A percentile compares a stretch with the other conserved stretches of the same genome.
Evolutionary conservation across 1,140 invertebrate genomes (phyloP).

Genomic region (Campodea augens): DNA sequence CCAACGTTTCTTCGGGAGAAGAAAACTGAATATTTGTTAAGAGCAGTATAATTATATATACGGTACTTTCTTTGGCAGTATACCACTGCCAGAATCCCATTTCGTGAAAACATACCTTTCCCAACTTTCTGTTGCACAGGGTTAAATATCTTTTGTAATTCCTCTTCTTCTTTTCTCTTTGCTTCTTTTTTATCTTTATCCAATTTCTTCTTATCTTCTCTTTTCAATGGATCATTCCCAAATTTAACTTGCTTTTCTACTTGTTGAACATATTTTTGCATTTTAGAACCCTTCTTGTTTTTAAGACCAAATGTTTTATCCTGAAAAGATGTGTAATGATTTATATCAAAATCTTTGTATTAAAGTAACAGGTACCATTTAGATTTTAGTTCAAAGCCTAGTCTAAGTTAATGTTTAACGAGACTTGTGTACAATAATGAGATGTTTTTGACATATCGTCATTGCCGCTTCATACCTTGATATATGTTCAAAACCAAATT

Average conservation of each 20-base stretch:
- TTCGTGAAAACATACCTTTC: slow-evolving; percentile 46
- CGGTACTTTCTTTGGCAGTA: neutral
- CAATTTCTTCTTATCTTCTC: slow-evolving; percentile 41
- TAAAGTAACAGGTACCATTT: too few species aligned
- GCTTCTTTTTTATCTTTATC: slow-evolving; percentile 82
- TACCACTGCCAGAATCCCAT: neutral
- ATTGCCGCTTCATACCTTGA: too few species aligned
- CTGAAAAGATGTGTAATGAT: slow-evolving; percentile 30
- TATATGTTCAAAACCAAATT: too few species aligned
- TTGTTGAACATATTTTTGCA: slow-evolving; percentile 97
- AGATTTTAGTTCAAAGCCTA: too few species aligned
- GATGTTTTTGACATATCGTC: too few species aligned
- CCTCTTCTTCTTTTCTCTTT: slow-evolving; percentile 70
- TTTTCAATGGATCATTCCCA: slow-evolving; percentile 31
- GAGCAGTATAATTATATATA: too few species aligned
- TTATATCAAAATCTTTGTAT: slow-evolving; percentile 7
- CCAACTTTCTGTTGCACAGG: slow-evolving; percentile 87
- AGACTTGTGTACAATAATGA: too few species aligned
- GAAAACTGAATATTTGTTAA: too few species aligned
- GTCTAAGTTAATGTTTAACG: too few species aligned
- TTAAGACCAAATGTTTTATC: slow-evolving; percentile 99
- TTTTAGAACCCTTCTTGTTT: slow-evolving; percentile 98
- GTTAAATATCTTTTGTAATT: slow-evolving; percentile 50
- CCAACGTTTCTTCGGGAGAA: too few species aligned
- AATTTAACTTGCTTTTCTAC: slow-evolving; percentile 86